Percentiles rank a stretch among this genome's conserved stretches.
These are phyloP conservation scores for Plodia interpunctella DNA, from an alignment of 1,140 invertebrate species.

Conservation along the genomic window DNA sequence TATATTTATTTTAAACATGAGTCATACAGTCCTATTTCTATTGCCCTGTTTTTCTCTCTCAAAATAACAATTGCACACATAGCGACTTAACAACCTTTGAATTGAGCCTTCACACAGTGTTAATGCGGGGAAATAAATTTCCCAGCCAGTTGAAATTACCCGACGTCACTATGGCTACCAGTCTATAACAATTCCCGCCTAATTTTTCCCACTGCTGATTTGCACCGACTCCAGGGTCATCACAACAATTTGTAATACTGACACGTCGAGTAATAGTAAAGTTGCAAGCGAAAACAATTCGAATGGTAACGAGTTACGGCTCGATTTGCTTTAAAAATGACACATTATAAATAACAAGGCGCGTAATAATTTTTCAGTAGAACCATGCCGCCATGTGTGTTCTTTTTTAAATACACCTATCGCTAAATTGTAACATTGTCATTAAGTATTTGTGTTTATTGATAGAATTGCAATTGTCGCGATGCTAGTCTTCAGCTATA, in stretches of 20 bases:
- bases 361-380: slow-evolving; percentile 7
- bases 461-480: too few relatives aligned
- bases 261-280: slow-evolving; percentile 26
- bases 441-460: not conserved
- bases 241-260: slow-evolving; percentile 36
- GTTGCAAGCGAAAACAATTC: slow-evolving; percentile 32
- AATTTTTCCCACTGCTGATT: slow-evolving; percentile 3
- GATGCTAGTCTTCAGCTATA: too few relatives aligned
- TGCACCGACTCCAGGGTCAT: slow-evolving; percentile 16
- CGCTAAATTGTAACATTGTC: not conserved
- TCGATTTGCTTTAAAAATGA: slow-evolving; percentile 36
- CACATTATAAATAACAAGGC: slow-evolving; percentile 11
- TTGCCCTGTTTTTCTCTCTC: too few relatives aligned
- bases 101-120: too few relatives aligned
- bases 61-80: too few relatives aligned
- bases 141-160: too few relatives aligned
- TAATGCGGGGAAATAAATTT: too few relatives aligned
- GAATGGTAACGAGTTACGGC: slow-evolving; percentile 26
- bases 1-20: too few relatives aligned
- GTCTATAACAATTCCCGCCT: not conserved
- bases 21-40: too few relatives aligned
- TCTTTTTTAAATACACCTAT: not conserved
- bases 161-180: not conserved
- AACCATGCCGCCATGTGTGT: not conserved
- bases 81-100: too few relatives aligned